phyloP scores from a whole-genome alignment of 2,113 vertebrate genomes.

The Hemibagrus wyckioides region DNA sequence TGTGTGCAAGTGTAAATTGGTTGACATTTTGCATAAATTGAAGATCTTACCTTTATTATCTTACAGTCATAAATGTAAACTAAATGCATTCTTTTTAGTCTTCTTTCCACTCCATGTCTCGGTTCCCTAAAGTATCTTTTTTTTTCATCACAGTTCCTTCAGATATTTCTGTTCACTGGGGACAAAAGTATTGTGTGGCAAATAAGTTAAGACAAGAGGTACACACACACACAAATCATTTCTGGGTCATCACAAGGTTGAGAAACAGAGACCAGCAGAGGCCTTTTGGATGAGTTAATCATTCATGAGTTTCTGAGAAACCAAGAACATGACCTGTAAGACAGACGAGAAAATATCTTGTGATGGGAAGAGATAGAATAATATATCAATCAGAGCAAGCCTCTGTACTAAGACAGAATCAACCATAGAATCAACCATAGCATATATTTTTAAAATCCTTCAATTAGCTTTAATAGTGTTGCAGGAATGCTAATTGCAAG shows the following conservation, averaged over 20 bases:
- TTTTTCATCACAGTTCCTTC: not conserved
- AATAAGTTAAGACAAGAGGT: conserved; percentile 19
- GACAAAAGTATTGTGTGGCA: conserved; percentile 9
- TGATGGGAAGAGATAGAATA: not conserved
- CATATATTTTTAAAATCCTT: not conserved
- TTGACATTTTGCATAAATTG: not conserved
- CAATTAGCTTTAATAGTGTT: not conserved
- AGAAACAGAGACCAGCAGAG: conserved; percentile 68
- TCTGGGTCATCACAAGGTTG: conserved; percentile 59
- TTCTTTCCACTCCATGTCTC: not conserved
- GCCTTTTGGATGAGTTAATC: conserved; percentile 56
- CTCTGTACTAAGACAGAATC: not conserved
- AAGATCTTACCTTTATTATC: not conserved
- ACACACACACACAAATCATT: conserved; percentile 30
- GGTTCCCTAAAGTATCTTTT: not conserved
- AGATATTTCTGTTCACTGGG: not conserved
- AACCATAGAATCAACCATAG: not conserved
- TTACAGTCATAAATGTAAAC: not conserved
- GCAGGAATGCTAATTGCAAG: not conserved
- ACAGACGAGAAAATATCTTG: conserved; percentile 26
- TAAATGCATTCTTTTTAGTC: conserved; percentile 1
- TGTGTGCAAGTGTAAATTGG: not conserved
- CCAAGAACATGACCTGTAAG: conserved; percentile 56
- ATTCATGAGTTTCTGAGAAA: conserved; percentile 44
- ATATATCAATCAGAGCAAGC: not conserved